Evolutionary conservation across 2,888 invertebrate species (phyloP).

Genomic region (Strigamia crassipes): DNA sequence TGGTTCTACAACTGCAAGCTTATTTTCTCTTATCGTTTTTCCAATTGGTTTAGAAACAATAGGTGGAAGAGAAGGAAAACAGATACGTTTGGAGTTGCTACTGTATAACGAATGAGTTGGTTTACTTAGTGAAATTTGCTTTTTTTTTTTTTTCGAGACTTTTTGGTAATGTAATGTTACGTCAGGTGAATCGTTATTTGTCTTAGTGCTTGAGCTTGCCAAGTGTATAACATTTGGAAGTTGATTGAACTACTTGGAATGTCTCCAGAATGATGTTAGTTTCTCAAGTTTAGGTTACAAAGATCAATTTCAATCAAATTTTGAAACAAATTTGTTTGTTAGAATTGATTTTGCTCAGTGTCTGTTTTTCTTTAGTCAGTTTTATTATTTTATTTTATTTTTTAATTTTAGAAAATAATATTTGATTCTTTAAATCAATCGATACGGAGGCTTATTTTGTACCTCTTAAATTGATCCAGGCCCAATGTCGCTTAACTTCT

Average conservation of each 20-base stretch:
- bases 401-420: too few species aligned
- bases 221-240: conserved; percentile 35
- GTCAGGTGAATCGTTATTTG: not conserved
- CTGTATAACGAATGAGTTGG: conserved; percentile 33
- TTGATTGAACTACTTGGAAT: conserved; percentile 18
- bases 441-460: too few species aligned
- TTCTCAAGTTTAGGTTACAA: not conserved
- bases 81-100: conserved; percentile 8
- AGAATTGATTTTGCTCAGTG: too few species aligned
- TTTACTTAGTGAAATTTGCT: conserved; percentile 38
- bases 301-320: conserved; percentile 14
- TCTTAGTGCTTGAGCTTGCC: conserved; percentile 13
- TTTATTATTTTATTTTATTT: too few species aligned
- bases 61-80: not conserved
- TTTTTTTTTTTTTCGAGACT: conserved; percentile 4
- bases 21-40: not conserved
- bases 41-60: not conserved
- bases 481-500: too few species aligned
- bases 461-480: too few species aligned
- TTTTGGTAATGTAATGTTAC: conserved; percentile 11
- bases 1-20: not conserved
- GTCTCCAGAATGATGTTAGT: conserved; percentile 38
- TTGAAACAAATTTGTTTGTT: not conserved
- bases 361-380: too few species aligned
- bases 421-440: too few species aligned